phyloP scores from a whole-genome alignment of 2,888 invertebrate species.

The Nymphalis polychloros region DNA sequence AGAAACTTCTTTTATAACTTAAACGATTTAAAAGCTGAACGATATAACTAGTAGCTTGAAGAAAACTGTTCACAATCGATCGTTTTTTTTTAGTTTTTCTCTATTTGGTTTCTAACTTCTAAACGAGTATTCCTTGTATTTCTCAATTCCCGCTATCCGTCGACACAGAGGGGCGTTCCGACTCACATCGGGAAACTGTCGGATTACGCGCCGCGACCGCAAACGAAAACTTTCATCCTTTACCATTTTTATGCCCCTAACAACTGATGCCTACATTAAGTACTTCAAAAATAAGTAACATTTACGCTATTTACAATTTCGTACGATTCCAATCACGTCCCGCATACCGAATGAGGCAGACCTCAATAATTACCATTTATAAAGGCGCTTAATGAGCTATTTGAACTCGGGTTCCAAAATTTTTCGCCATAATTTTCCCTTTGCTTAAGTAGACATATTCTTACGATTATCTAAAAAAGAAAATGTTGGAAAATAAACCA shows the following conservation, averaged over 20 bases:
- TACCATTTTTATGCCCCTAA: slow-evolving; percentile 49
- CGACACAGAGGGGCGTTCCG: slow-evolving; percentile 37
- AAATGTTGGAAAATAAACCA: slow-evolving; percentile 52
- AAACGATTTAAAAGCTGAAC: not conserved
- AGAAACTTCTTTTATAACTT: not conserved
- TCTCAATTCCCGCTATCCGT: slow-evolving; percentile 33
- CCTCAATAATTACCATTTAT: slow-evolving; percentile 39
- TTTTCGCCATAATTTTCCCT: slow-evolving; percentile 40
- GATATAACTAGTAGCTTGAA: not conserved
- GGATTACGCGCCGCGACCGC: slow-evolving; percentile 55
- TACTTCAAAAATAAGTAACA: slow-evolving; percentile 35
- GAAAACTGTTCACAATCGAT: slow-evolving; percentile 16
- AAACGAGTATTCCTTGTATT: slow-evolving; percentile 38
- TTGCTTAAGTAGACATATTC: slow-evolving; percentile 39
- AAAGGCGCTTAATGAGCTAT: slow-evolving; percentile 46
- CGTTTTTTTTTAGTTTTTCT: slow-evolving; percentile 21
- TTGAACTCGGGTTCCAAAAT: slow-evolving; percentile 41
- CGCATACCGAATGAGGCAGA: slow-evolving; percentile 43
- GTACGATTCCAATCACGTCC: slow-evolving; percentile 32
- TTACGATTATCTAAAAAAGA: slow-evolving; percentile 45
- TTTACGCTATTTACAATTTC: slow-evolving; percentile 43
- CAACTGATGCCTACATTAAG: slow-evolving; percentile 49
- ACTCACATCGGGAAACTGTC: slow-evolving; percentile 49
- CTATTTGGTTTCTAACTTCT: slow-evolving; percentile 36
- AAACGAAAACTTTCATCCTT: slow-evolving; percentile 58